Conservation (phyloP, 2,888 invertebrate species). For the Nycteola revayana region DNA sequence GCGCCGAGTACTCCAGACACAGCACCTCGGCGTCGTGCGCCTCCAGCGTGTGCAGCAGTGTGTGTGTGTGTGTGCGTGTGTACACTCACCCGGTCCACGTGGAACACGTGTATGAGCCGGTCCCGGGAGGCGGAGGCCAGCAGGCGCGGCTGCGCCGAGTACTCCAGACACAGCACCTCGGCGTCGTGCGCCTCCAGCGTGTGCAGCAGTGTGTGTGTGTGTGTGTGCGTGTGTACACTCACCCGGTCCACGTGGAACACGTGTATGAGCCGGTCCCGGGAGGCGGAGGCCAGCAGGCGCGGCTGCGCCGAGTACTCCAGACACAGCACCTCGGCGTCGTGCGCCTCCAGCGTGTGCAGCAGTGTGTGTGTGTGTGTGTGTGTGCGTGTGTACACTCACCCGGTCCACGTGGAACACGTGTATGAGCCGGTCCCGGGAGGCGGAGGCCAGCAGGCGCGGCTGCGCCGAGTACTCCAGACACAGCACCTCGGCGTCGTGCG, state of each 20-base stretch:
- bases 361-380: constrained; percentile 50
- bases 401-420: constrained; percentile 91
- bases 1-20: not conserved
- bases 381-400: constrained; percentile 6
- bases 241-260: constrained; percentile 93
- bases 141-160: constrained; percentile 47
- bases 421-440: constrained; percentile 95
- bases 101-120: constrained; percentile 96
- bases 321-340: constrained; percentile 97
- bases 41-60: not conserved
- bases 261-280: constrained; percentile 96
- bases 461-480: constrained; percentile 85
- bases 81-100: constrained; percentile 56
- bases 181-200: not conserved
- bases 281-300: constrained; percentile 92
- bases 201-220: constrained; percentile 25
- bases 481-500: constrained; percentile 98
- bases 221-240: constrained; percentile 19
- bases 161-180: not conserved
- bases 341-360: constrained; percentile 94
- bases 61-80: not conserved
- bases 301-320: constrained; percentile 83
- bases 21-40: not conserved
- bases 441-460: constrained; percentile 88
- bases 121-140: constrained; percentile 97